phyloP scores from a whole-genome alignment of 1,140 invertebrate genomes.

The Bombus polaris region DNA sequence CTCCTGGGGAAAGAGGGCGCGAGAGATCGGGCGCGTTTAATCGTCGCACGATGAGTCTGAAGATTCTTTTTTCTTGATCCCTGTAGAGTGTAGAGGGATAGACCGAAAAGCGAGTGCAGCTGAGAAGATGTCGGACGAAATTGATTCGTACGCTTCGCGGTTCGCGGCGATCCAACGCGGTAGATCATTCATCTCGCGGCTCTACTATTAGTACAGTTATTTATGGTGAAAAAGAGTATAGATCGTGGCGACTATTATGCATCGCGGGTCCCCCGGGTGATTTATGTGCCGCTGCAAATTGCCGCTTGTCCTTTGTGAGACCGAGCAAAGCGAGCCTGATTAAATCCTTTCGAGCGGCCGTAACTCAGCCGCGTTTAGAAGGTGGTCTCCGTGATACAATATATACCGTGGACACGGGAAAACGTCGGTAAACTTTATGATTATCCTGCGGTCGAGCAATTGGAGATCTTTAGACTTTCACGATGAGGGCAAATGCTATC shows the following conservation, averaged over 20 bases:
- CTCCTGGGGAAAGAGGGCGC: neutral
- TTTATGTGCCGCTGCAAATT: constrained; percentile 69
- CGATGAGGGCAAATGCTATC: neutral
- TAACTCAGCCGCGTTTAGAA: constrained; percentile 62
- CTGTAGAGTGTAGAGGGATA: neutral
- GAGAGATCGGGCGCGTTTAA: constrained; percentile 49
- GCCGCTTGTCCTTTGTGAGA: constrained; percentile 71
- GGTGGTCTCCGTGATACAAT: neutral
- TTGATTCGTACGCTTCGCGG: constrained; percentile 66
- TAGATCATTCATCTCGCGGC: constrained; percentile 63
- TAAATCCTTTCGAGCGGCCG: constrained; percentile 61
- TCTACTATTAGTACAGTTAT: constrained; percentile 72
- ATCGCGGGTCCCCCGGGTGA: constrained; percentile 59
- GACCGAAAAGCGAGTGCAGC: constrained; percentile 46
- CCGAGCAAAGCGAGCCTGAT: constrained; percentile 63
- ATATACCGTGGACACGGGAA: neutral
- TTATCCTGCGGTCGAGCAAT: neutral
- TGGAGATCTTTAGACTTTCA: neutral
- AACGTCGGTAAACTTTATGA: constrained; percentile 8
- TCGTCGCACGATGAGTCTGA: constrained; percentile 66
- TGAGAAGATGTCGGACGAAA: constrained; percentile 68
- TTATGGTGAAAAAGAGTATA: constrained; percentile 67
- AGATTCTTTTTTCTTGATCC: neutral
- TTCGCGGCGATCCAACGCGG: constrained; percentile 45
- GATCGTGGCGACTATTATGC: constrained; percentile 68